A percentile compares a stretch with the other conserved stretches of the same genome.
phyloP scores from a whole-genome alignment of 2,797 vertebrate species.

The Euphonia xanthogaster region DNA sequence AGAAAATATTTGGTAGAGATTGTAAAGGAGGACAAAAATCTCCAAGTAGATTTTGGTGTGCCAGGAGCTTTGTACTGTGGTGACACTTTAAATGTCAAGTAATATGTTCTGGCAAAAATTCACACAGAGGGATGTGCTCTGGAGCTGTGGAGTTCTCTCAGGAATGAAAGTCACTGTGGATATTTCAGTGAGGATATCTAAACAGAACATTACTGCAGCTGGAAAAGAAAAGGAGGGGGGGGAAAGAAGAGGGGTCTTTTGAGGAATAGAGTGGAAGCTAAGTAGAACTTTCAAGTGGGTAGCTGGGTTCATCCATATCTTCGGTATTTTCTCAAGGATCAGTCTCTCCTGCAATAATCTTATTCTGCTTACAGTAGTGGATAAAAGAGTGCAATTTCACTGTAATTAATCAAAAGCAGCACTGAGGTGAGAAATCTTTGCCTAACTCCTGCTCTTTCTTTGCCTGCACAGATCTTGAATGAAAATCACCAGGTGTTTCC shows the following conservation, averaged over 20 bases:
- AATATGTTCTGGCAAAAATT: neutral
- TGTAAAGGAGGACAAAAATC: neutral
- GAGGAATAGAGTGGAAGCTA: neutral
- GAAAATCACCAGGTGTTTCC: neutral
- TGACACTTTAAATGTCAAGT: neutral
- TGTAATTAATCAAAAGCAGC: slow-evolving; percentile 17
- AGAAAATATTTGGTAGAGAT: neutral
- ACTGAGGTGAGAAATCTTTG: neutral
- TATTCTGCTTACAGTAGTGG: neutral
- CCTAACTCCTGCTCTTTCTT: slow-evolving; percentile 6
- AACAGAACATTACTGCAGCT: neutral
- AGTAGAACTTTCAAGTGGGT: neutral
- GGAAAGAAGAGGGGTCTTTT: neutral
- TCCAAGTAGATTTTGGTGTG: neutral
- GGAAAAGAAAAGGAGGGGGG: neutral
- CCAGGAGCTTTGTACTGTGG: neutral
- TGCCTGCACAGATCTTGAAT: neutral
- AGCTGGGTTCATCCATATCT: neutral
- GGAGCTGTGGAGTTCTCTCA: neutral
- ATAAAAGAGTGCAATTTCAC: neutral
- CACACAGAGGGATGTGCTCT: neutral
- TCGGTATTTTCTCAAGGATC: neutral
- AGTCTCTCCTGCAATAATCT: neutral
- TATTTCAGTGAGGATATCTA: neutral
- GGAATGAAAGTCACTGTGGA: neutral